Evolutionary conservation across 2,113 vertebrate genomes (phyloP).

Genomic region (Malurus alboscapulatus): DNA sequence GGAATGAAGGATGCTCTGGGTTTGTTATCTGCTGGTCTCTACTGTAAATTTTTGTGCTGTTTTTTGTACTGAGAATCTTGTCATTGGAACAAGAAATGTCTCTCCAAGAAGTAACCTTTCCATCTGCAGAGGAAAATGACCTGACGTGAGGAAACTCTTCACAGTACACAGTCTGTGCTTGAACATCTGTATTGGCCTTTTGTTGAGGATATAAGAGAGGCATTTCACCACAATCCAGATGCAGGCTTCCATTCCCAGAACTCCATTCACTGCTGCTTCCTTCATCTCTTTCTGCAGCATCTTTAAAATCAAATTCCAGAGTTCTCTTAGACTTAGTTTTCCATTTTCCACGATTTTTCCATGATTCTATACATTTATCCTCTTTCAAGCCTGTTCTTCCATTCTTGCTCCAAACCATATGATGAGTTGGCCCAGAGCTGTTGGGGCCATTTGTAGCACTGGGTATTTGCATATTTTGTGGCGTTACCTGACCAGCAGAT

Average conservation of each 20-base stretch:
- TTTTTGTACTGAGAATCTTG: background rate
- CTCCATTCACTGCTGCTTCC: slow-evolving; percentile 68
- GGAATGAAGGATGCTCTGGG: background rate
- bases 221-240: background rate
- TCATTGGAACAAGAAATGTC: background rate
- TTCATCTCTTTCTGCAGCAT: slow-evolving; percentile 79
- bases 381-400: slow-evolving; percentile 22
- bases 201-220: slow-evolving; percentile 3
- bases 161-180: background rate
- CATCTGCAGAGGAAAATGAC: slow-evolving; percentile 23
- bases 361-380: background rate
- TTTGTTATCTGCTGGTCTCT: background rate
- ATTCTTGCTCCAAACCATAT: background rate
- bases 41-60: background rate
- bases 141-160: background rate
- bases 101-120: background rate
- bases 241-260: background rate
- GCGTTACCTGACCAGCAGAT: background rate
- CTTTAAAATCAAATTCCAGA: slow-evolving; percentile 44
- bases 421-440: background rate
- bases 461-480: background rate
- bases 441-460: background rate
- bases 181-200: background rate
- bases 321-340: background rate
- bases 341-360: background rate